A percentile compares a stretch with the other conserved stretches of the same genome.
Evolutionary conservation across 2,113 vertebrate species (phyloP).

Genomic region (Okapia johnstoni): DNA sequence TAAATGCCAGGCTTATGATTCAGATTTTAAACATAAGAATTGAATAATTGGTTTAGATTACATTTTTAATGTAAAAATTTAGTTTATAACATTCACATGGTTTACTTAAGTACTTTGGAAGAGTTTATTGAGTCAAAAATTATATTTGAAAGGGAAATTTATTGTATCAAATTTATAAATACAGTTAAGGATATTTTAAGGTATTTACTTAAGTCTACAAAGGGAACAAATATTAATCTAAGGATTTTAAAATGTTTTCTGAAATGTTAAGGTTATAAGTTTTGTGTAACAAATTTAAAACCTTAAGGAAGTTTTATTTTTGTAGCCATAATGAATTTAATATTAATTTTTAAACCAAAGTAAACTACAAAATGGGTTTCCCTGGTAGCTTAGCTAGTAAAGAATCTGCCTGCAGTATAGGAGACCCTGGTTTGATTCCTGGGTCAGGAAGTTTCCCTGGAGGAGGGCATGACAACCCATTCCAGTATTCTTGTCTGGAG

Average conservation of each 20-base stretch:
- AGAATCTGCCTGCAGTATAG: not conserved
- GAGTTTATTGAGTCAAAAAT: not conserved
- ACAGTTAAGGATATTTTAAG: not conserved
- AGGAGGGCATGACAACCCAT: not conserved
- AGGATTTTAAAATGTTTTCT: not conserved
- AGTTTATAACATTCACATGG: not conserved
- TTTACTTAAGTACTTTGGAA: not conserved
- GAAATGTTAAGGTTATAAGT: not conserved
- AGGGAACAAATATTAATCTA: not conserved
- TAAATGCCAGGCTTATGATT: slow-evolving; percentile 18
- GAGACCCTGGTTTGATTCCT: not conserved
- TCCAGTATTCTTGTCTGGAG: not conserved
- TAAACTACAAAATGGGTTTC: not conserved
- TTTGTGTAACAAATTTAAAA: slow-evolving; percentile 12
- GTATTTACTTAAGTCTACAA: not conserved
- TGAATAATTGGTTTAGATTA: not conserved
- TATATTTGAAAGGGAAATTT: not conserved
- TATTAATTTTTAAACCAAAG: slow-evolving; percentile 33
- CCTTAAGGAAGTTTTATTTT: slow-evolving; percentile 8
- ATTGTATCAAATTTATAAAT: not conserved
- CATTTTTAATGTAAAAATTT: slow-evolving; percentile 30
- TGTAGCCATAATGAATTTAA: not conserved
- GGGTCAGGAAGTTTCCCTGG: not conserved
- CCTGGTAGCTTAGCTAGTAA: not conserved
- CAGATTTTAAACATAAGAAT: not conserved